Evolutionary conservation across 2,797 vertebrate species (phyloP), one percentile per base, ranked within the genome.

Genomic region (Jordanella pulchra): DNA sequence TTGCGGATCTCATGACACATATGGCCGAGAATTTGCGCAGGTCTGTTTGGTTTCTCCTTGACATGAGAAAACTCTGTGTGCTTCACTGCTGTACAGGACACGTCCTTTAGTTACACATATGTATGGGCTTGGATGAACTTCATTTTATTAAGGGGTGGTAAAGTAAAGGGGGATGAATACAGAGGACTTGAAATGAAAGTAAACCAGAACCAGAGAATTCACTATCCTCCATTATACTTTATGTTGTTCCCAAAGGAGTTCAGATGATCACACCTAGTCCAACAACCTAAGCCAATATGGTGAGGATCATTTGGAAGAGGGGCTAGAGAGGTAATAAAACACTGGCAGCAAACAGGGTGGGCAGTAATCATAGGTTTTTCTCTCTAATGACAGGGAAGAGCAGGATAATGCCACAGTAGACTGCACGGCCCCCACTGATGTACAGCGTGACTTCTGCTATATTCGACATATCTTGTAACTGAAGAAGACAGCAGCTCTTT

Each of bases 331-430:
- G 45, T 58, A n/a, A 17, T 51, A 65, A 55, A 50, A 58, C 18
- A 60, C 35, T 35, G 63, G 50, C 65, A 63, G 71, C 54, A 51
- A 69, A 56, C 65, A 76, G 67, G 51, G 55, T 77, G 65, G 30
- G 73, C 73, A 51, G 47, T 84, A 87, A 87, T 85, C 81, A 86
- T 73, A 73, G 76, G 72, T 55, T 85, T 77, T 21, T 45, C 63
- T 80, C 53, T 21, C 0, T 84, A 87, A 87, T 87, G 71, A 86
- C 0, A 54, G 68, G 54, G 67, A 28, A 54, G 69, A 77, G 72
- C 27, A 7, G 0, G 72, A 73, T 74, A 74, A 82, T 75, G 45
- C 51, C 67, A 67, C 71, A 67, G 14, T 44, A 54, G 2, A 73
- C 71, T 47, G 50, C 9, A 13, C 48, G 82, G 75, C 66, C 72